Conservation (phyloP, 2,797 vertebrate genomes). For the Garrulus glandarius region DNA sequence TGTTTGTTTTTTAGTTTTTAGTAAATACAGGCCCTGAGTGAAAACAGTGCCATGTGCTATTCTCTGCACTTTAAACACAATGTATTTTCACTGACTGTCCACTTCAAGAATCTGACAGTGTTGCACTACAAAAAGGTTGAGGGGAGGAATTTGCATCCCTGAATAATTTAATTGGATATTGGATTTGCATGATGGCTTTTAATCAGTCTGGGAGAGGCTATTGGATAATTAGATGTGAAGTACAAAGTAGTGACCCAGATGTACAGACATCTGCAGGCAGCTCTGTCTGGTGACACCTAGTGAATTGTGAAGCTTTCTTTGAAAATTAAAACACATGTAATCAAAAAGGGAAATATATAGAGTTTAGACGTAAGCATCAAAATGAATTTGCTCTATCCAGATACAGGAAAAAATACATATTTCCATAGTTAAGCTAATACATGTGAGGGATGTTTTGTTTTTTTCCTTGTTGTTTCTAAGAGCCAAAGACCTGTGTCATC, state of each 20-base stretch:
- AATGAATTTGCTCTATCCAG: not conserved
- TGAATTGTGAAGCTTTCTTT: not conserved
- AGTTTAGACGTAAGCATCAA: not conserved
- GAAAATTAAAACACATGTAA: not conserved
- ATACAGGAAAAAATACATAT: not conserved
- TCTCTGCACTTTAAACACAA: not conserved
- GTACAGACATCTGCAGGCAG: not conserved
- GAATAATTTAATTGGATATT: not conserved
- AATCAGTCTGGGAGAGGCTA: not conserved
- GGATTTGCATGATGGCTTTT: not conserved
- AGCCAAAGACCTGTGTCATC: not conserved
- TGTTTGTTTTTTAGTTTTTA: not conserved
- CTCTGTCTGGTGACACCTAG: not conserved
- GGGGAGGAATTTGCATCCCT: not conserved
- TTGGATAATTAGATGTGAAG: not conserved
- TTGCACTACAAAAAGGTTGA: not conserved
- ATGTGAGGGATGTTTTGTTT: accelerated
- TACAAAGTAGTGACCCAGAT: not conserved
- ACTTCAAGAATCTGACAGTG: not conserved
- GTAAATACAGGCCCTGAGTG: not conserved
- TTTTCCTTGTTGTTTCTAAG: not conserved
- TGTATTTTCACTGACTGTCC: not conserved
- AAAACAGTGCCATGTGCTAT: not conserved
- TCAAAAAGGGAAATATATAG: not conserved
- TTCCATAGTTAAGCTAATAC: not conserved